phyloP scores from a whole-genome alignment of 2,797 vertebrate genomes.

The Muscicapa striata region DNA sequence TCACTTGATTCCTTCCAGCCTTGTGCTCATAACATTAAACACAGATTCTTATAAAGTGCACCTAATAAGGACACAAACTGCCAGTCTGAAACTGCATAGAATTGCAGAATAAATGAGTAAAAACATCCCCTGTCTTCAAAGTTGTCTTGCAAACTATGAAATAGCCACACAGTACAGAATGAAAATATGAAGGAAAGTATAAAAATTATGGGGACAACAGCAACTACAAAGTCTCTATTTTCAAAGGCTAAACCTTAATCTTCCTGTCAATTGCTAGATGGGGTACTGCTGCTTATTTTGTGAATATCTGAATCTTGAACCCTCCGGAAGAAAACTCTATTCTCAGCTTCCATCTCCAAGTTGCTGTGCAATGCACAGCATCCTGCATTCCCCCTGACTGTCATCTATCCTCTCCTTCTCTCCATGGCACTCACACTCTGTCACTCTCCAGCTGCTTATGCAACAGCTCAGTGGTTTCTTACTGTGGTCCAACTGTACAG shows the following conservation, averaged over 20 bases:
- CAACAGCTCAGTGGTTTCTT: constrained; percentile 18
- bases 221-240: not conserved
- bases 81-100: not conserved
- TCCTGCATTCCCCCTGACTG: not conserved
- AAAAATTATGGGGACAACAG: not conserved
- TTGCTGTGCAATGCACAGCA: not conserved
- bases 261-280: not conserved
- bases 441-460: constrained; percentile 33
- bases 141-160: not conserved
- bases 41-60: not conserved
- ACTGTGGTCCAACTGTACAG: not conserved
- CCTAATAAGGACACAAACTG: not conserved
- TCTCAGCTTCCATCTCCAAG: not conserved
- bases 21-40: not conserved
- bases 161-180: not conserved
- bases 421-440: not conserved
- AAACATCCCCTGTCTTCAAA: not conserved
- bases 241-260: not conserved
- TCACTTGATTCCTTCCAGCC: not conserved
- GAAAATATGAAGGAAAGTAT: not conserved
- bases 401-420: constrained; percentile 1
- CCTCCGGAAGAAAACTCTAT: not conserved
- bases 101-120: not conserved
- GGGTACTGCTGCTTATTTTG: not conserved
- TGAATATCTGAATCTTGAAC: not conserved